These are phyloP conservation scores for Eristalis pertinax DNA, from an alignment of 2,888 invertebrate species.

Conservation along the genomic window DNA sequence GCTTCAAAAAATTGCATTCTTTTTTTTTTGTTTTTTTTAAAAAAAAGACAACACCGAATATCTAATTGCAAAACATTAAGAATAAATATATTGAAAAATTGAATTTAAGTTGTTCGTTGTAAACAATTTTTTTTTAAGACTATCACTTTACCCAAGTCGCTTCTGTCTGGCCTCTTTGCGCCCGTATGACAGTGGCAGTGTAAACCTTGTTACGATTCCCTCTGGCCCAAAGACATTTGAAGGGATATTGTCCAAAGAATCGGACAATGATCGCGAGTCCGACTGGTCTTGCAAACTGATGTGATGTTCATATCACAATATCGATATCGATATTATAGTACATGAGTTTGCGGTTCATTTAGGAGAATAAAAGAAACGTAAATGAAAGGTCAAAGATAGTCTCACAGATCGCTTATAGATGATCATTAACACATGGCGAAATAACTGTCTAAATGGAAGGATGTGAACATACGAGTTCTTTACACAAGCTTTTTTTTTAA, in stretches of 20 bases:
- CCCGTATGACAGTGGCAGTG: constrained; percentile 89
- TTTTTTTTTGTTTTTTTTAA: background rate
- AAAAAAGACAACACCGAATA: constrained; percentile 37
- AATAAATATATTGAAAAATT: constrained; percentile 29
- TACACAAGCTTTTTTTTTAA: background rate
- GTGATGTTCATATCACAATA: constrained; percentile 25
- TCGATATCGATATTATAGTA: constrained; percentile 12
- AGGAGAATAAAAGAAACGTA: constrained; percentile 48
- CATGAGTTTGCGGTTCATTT: constrained; percentile 52
- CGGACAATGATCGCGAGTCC: constrained; percentile 82
- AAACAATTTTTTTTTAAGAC: constrained; percentile 24
- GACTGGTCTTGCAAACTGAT: constrained; percentile 82
- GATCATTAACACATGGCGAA: constrained; percentile 44
- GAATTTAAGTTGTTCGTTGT: constrained; percentile 39
- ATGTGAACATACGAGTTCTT: constrained; percentile 47
- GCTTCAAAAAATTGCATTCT: constrained; percentile 28
- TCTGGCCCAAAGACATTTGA: constrained; percentile 84
- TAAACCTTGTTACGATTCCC: constrained; percentile 85
- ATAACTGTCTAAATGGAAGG: constrained; percentile 54
- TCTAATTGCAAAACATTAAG: constrained; percentile 44
- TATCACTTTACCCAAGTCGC: constrained; percentile 88
- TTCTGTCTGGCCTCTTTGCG: constrained; percentile 90
- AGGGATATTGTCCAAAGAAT: constrained; percentile 84
- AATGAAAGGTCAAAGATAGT: constrained; percentile 49
- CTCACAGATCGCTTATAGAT: constrained; percentile 29